These are phyloP conservation scores for Tinamus major DNA, from an alignment of 2,797 vertebrate species.

Conservation along the genomic window DNA sequence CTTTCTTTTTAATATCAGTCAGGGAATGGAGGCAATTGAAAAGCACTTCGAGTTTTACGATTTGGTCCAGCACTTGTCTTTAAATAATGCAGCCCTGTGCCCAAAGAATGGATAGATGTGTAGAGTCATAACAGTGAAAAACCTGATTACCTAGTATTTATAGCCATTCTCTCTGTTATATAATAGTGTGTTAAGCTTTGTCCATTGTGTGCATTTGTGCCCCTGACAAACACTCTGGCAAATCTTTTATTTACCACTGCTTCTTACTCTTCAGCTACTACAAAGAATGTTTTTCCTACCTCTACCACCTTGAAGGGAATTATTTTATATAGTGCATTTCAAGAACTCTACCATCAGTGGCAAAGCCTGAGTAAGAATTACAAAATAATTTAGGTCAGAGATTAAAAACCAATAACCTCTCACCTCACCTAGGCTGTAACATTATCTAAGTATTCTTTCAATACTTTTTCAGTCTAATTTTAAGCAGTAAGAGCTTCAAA, in stretches of 20 bases:
- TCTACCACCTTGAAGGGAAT: background rate
- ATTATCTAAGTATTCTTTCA: background rate
- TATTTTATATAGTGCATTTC: background rate
- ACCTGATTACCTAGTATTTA: background rate
- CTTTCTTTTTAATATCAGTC: background rate
- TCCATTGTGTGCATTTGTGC: background rate
- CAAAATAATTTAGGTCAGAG: background rate
- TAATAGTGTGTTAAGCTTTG: background rate
- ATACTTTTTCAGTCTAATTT: background rate
- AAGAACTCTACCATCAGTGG: background rate
- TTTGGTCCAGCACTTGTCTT: constrained; percentile 11
- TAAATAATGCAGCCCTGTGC: constrained; percentile 5
- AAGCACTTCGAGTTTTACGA: constrained; percentile 22
- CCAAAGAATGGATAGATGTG: background rate
- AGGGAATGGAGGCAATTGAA: constrained; percentile 2
- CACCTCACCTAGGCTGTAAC: background rate
- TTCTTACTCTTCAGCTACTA: background rate
- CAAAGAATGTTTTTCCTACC: background rate
- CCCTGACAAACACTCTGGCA: background rate
- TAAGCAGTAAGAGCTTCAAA: background rate
- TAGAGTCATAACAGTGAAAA: background rate
- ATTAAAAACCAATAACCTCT: background rate
- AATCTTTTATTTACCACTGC: constrained; percentile 26
- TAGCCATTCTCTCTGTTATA: constrained; percentile 3
- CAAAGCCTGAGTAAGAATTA: background rate